Evolutionary conservation across 53 echinoderm and acorn worm genomes (phyloP), one percentile per base, ranked within the genome.

Genomic region (Pentamera pediparva): DNA sequence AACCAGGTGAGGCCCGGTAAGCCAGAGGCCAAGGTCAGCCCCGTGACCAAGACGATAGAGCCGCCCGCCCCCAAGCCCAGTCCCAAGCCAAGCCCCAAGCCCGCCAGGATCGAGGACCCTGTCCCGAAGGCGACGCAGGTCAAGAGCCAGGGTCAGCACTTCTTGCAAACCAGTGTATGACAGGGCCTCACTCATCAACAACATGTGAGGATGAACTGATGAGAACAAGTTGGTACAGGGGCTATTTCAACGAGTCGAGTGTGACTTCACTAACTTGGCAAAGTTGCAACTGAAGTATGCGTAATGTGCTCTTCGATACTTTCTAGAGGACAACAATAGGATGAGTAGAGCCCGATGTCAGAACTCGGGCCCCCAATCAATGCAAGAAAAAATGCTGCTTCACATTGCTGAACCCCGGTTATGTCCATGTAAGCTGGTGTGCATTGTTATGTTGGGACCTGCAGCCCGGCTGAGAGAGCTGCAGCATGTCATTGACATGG

Each of bases 161-260:
- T 79, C 83, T 69, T 89, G 82, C 90, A 89, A 74, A 89, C 90
- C 24, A 89, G 90, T 41, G 90, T 89, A 75, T 89, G 90, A 89
- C 63, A 65, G n/a, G 56, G 56, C 31, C 28, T 56, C 56, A 29
- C 12, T 56, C 27, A 9, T 53, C 7, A 22, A 25, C 4, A 4
- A 11, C 31, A 29, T 10, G 56, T 56, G 56, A 56, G 4, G 10
- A 32, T 9, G 31, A 54, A n/a, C n/a, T n/a, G 54, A 18, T 12
- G 47, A 26, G 54, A 54, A 10, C 2, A 13, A 56, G 27, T 5
- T 56, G 56, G 31, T 25, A 20, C 2, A 25, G 56, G 31, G 4
- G 56, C 0, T 24, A 56, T 7, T 45, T 45, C 47, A 29, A 56
- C 31, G 10, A 56, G 56, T 56, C 28, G 27, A 56, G 24, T 29